phyloP scores from a whole-genome alignment of 2,113 vertebrate species.

The Thamnophis sirtalis region DNA sequence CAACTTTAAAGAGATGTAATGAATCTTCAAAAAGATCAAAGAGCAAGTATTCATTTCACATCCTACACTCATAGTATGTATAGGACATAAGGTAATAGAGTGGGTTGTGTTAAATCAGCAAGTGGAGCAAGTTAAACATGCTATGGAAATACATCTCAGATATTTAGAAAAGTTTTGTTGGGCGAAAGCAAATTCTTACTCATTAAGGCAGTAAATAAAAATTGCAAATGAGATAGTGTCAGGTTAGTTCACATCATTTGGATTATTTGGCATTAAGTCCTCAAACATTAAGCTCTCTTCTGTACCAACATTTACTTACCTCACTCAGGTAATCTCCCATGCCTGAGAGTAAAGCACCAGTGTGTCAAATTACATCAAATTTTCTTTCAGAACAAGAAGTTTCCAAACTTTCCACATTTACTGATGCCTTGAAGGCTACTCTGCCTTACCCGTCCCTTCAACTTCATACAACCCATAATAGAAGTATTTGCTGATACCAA shows the following conservation, averaged over 20 bases:
- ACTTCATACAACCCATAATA: neutral
- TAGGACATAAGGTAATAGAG: neutral
- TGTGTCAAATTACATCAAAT: neutral
- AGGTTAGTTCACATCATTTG: neutral
- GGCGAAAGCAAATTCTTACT: neutral
- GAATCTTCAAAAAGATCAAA: neutral
- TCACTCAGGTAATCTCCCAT: neutral
- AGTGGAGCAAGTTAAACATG: neutral
- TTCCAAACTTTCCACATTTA: neutral
- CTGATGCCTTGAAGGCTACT: neutral
- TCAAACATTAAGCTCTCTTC: neutral
- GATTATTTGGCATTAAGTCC: neutral
- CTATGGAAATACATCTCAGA: too few species aligned
- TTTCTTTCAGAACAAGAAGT: neutral
- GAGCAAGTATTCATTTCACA: neutral
- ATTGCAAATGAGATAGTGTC: neutral
- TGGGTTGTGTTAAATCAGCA: neutral
- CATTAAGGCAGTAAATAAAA: neutral
- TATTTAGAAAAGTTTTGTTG: neutral
- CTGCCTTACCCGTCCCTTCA: neutral
- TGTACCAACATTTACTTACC: neutral
- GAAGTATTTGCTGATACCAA: neutral
- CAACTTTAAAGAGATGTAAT: neutral
- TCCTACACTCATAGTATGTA: neutral
- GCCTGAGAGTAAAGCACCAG: neutral